Percentiles rank a stretch among this genome's conserved stretches.
Conservation (phyloP, 2,113 vertebrate genomes). For the Pavo muticus region DNA sequence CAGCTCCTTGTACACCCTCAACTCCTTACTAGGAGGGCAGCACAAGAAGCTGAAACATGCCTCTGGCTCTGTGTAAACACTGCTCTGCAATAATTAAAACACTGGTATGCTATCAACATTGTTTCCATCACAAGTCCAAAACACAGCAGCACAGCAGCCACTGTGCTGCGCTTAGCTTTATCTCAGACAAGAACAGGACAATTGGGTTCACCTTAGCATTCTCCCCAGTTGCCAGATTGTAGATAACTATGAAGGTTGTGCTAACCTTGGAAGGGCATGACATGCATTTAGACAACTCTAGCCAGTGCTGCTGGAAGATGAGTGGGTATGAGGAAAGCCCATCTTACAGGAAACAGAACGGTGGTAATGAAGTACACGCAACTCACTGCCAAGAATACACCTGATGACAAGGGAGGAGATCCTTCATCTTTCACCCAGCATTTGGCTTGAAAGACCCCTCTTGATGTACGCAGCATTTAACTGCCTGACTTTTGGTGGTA, state of each 20-base stretch:
- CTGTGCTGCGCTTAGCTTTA: no score
- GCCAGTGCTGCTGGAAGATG: neutral
- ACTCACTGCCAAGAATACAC: neutral
- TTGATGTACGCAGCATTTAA: accelerated
- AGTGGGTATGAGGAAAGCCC: neutral
- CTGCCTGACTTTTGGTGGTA: neutral
- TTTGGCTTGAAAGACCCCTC: neutral
- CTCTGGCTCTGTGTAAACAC: no score
- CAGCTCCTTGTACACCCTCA: no score
- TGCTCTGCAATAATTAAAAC: no score
- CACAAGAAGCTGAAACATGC: no score
- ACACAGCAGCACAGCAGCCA: no score
- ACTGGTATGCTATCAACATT: no score
- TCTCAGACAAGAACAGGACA: no score
- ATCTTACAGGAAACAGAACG: neutral
- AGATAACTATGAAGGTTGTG: neutral
- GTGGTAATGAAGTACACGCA: neutral
- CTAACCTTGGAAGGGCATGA: neutral
- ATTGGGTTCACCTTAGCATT: neutral
- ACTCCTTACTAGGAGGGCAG: no score
- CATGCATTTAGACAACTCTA: neutral
- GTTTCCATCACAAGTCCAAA: no score
- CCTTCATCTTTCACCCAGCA: neutral
- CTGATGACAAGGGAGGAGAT: neutral
- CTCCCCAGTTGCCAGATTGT: neutral